Conservation (phyloP, 2,797 vertebrate genomes). For the Buphagus erythrorhynchus region DNA sequence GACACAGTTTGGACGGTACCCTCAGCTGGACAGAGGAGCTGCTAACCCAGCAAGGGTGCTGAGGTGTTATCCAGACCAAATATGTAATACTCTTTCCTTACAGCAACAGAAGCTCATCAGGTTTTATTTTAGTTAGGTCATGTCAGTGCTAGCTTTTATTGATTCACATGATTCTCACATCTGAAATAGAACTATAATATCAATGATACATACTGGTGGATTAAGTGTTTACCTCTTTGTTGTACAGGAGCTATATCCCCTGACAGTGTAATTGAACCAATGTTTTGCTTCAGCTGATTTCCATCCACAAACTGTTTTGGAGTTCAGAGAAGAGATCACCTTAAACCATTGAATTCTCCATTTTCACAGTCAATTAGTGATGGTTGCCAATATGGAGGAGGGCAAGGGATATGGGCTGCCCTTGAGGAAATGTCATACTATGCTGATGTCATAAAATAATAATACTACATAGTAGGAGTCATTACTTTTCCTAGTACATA, state of each 20-base stretch:
- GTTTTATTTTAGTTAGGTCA: conserved; percentile 33
- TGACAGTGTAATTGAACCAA: conserved; percentile 28
- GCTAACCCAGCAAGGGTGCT: neutral
- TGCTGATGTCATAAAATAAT: conserved; percentile 65
- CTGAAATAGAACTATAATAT: conserved; percentile 39
- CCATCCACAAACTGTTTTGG: conserved; percentile 62
- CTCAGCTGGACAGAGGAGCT: neutral
- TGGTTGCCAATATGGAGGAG: conserved; percentile 66
- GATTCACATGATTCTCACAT: conserved; percentile 37
- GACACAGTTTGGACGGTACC: neutral
- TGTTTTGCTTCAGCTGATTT: conserved; percentile 67
- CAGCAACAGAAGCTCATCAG: neutral
- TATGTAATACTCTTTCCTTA: neutral
- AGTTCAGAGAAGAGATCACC: conserved; percentile 69
- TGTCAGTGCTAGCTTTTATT: conserved; percentile 22
- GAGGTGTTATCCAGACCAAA: neutral
- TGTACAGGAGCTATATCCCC: conserved; percentile 32
- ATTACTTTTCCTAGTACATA: conserved; percentile 60
- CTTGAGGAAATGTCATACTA: conserved; percentile 71
- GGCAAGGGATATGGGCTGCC: conserved; percentile 58
- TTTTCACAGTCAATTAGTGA: conserved; percentile 75
- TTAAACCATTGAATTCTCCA: conserved; percentile 68
- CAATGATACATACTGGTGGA: conserved; percentile 41
- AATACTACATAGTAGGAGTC: conserved; percentile 56
- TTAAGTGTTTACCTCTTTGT: conserved; percentile 72